Evolutionary conservation across 2,888 invertebrate species (phyloP), one percentile per base, ranked within the genome.

Genomic region (Siphlonurus alternatus): DNA sequence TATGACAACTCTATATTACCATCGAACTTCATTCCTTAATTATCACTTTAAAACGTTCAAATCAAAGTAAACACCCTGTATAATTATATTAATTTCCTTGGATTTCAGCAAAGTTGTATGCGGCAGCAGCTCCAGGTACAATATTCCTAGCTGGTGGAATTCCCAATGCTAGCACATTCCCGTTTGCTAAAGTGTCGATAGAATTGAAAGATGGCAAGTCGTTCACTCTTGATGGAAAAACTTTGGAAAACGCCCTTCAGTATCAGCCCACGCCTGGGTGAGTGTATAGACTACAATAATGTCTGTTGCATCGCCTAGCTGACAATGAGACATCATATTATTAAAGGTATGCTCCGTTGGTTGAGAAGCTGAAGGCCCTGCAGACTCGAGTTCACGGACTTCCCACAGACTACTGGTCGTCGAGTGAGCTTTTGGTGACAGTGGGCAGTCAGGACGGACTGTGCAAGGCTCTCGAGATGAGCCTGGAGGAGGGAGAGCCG

Each of bases 371-470:
- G 10, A 81, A 83, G 66, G 78, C 81, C 59, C 81, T 87, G 71
- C 87, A 86, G 70, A 73, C 78, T 61, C 75, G 78, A 61, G 74
- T 83, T 15, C 89, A 89, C 71, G 77, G 81, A 0, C 87, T 88
- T 0, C 88, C 88, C 0, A 74, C 79, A 2, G n/a, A 20, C 7
- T 56, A 18, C 56, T 79, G 82, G 80, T 75, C 81, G 1, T 76
- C 80, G 2, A 66, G 66, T 7, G 73, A 74, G 15, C 72, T 89
- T 1, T 73, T 87, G 53, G 78, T 89, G 24, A 87, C 87, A 2
- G 82, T 83, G 68, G 91, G 90, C 1, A 83, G 87, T 23, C 89
- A 89, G 73, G 88, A 89, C 72, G 89, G 86, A 3, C 81, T 90
- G 66, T 85, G 85, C 75, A 87, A 86, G 74, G 80, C 85, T 59